A percentile compares a stretch with the other conserved stretches of the same genome.
phyloP scores from a whole-genome alignment of 2,888 invertebrate genomes.

The Heliconius aoede region DNA sequence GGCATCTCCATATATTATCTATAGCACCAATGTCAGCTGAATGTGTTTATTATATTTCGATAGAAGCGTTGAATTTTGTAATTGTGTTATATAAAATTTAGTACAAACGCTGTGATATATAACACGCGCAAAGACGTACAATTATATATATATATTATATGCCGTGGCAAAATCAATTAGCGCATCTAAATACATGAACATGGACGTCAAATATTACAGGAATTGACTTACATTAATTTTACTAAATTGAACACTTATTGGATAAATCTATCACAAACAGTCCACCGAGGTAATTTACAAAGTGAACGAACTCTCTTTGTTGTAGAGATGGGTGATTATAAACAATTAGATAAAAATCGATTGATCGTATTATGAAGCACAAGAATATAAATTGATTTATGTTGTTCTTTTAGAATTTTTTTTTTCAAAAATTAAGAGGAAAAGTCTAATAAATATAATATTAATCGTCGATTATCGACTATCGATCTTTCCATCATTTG shows the following conservation, averaged over 20 bases:
- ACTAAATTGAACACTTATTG: conserved; percentile 82
- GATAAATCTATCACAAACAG: conserved; percentile 82
- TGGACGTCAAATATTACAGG: conserved; percentile 76
- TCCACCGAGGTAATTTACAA: conserved; percentile 80
- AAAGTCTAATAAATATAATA: neutral
- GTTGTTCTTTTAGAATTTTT: neutral
- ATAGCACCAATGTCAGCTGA: conserved; percentile 82
- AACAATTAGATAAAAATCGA: conserved; percentile 2
- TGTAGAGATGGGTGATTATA: conserved; percentile 22
- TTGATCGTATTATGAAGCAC: neutral
- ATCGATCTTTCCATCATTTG: neutral
- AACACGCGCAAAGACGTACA: neutral
- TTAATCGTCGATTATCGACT: too few species aligned
- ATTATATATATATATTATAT: neutral
- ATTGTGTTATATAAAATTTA: neutral
- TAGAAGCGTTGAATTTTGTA: conserved; percentile 42
- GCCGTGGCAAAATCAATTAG: conserved; percentile 50
- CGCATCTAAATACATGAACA: conserved; percentile 52
- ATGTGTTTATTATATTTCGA: conserved; percentile 56
- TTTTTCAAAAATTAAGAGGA: neutral
- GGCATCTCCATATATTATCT: conserved; percentile 61
- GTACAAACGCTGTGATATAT: conserved; percentile 7
- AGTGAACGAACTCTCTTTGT: conserved; percentile 62
- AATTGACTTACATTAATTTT: conserved; percentile 77
- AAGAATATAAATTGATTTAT: neutral